Evolutionary conservation across 2,113 vertebrate species (phyloP).

Genomic region (Macrotis lagotis): DNA sequence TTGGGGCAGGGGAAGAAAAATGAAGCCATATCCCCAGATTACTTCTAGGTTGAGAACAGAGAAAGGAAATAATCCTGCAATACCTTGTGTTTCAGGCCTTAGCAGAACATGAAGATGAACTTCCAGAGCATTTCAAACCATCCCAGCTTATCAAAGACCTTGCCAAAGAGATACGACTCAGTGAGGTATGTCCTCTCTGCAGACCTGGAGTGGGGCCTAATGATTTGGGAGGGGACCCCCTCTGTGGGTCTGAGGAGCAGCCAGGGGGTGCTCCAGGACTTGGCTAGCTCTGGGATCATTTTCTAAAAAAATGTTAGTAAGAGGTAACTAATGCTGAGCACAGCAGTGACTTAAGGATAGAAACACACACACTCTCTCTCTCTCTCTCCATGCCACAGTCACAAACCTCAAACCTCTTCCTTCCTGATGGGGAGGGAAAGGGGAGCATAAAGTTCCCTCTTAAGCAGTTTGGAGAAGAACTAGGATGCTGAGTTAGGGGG

Average conservation of each 20-base stretch:
- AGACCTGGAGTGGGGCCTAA: background rate
- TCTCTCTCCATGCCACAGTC: no score
- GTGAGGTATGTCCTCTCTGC: constrained; percentile 88
- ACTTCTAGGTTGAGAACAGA: background rate
- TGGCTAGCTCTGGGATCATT: background rate
- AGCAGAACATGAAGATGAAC: constrained; percentile 97
- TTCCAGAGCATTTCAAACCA: constrained; percentile 98
- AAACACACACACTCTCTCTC: no score
- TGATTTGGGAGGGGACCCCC: background rate
- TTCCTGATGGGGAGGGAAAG: background rate
- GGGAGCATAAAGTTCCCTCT: background rate
- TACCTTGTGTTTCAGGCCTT: constrained; percentile 87
- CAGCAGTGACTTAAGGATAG: background rate
- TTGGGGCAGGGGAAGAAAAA: background rate
- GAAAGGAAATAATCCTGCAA: background rate
- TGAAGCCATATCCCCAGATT: background rate
- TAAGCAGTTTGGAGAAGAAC: background rate
- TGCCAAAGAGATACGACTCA: constrained; percentile 98
- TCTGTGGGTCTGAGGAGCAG: no score
- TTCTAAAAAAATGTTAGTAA: no score
- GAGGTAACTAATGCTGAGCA: no score
- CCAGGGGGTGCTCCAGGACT: no score
- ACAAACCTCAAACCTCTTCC: background rate
- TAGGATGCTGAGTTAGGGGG: background rate
- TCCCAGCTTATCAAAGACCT: constrained; percentile 99